Conservation (phyloP, 2,797 vertebrate species). For the Notamacropus eugenii region DNA sequence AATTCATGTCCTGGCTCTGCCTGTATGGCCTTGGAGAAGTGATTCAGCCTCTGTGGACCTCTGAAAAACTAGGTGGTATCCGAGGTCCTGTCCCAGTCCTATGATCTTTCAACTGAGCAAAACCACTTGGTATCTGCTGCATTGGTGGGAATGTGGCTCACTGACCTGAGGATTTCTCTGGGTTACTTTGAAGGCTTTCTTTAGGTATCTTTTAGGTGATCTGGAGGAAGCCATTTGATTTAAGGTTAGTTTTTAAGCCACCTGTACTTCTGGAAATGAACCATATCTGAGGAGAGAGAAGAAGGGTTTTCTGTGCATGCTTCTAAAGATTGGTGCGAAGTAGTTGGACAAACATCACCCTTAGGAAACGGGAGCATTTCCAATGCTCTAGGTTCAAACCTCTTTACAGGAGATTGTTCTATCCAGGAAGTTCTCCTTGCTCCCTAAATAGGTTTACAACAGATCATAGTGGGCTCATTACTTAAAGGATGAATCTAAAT, state of each 20-base stretch:
- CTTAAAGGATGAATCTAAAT: not conserved
- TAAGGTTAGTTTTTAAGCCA: not conserved
- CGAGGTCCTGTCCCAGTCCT: not conserved
- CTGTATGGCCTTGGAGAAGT: not conserved
- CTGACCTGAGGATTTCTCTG: not conserved
- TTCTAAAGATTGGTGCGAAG: not conserved
- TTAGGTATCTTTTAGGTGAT: not conserved
- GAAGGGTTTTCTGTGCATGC: not conserved
- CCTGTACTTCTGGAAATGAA: not conserved
- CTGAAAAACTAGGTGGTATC: not conserved
- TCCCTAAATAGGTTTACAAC: not conserved
- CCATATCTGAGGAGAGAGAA: not conserved
- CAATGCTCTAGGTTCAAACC: not conserved
- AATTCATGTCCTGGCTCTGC: not conserved
- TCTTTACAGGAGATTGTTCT: not conserved
- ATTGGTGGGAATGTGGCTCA: not conserved
- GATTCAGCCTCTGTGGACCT: not conserved
- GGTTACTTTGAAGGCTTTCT: not conserved
- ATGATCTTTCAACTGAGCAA: not conserved
- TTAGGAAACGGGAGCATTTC: not conserved
- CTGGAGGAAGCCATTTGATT: not conserved
- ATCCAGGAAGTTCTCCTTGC: not conserved
- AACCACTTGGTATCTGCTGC: not conserved
- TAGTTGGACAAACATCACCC: not conserved
- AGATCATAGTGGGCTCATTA: not conserved